phyloP scores from a whole-genome alignment of 1,140 invertebrate genomes.

The Leptinotarsa defecta region DNA sequence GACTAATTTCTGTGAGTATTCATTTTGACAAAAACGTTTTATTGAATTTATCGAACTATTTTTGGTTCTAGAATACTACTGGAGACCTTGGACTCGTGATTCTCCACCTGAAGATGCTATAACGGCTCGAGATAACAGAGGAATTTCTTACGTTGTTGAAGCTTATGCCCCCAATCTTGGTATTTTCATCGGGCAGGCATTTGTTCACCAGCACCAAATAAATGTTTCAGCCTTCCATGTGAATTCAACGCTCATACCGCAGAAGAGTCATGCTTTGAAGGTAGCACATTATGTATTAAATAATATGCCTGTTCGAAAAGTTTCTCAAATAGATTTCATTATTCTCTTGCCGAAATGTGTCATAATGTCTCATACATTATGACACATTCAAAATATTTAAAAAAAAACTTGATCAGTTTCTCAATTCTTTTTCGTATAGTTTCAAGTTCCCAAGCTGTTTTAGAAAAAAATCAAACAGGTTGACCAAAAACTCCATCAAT shows the following conservation, averaged over 20 bases:
- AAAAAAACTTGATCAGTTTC: no score
- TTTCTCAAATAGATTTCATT: no score
- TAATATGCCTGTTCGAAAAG: no score
- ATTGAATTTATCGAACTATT: no score
- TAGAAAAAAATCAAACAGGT: neutral
- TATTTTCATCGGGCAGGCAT: neutral
- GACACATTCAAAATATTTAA: no score
- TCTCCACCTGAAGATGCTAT: neutral
- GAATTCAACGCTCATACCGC: neutral
- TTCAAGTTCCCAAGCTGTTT: no score
- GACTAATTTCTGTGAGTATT: no score
- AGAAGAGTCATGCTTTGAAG: constrained; percentile 2
- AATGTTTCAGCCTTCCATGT: constrained; percentile 2
- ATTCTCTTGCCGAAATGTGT: no score
- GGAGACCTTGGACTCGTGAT: neutral
- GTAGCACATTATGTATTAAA: neutral
- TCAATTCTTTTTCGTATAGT: no score
- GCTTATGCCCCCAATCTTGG: neutral
- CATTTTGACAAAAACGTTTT: no score
- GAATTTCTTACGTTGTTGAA: neutral
- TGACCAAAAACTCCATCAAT: no score
- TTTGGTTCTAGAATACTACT: constrained; percentile 7
- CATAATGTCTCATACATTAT: no score
- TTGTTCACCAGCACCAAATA: neutral
- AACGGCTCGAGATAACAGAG: neutral